Conservation (phyloP, 30 jellyfish, hydroid and myxozoan genomes). For the Hydractinia symbiolongicarpus region DNA sequence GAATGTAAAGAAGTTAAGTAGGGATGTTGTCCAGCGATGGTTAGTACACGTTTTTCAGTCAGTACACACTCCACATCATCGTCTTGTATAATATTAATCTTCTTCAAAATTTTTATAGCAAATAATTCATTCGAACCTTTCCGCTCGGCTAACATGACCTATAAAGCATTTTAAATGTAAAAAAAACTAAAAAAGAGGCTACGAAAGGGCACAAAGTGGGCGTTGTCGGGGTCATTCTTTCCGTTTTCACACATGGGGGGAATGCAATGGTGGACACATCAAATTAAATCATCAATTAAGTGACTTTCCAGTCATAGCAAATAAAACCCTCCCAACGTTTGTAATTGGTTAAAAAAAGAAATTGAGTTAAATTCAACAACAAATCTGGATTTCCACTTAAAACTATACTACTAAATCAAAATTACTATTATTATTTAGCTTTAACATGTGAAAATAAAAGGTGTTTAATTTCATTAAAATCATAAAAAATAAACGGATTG, state of each 20-base stretch:
- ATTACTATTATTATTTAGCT: no score
- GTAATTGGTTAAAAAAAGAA: no score
- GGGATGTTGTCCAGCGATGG: conserved; percentile 97
- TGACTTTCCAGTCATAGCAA: no score
- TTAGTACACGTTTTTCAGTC: conserved; percentile 86
- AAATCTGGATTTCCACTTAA: no score
- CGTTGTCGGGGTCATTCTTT: no score
- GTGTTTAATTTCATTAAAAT: neutral
- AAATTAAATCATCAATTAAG: no score
- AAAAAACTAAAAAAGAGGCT: neutral
- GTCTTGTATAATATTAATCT: conserved; percentile 81
- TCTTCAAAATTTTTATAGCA: conserved; percentile 82
- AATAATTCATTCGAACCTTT: conserved; percentile 88
- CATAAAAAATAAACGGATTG: neutral
- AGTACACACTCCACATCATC: conserved; percentile 93
- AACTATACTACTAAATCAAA: no score
- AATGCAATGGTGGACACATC: no score
- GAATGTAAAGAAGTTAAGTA: conserved; percentile 89
- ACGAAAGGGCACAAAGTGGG: no score
- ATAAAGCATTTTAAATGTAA: neutral
- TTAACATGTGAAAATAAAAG: neutral
- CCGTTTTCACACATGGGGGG: no score
- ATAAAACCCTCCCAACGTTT: no score
- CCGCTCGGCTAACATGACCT: conserved; percentile 97
- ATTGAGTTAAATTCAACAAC: no score